These are phyloP conservation scores for Triplophysa siluroides DNA, from an alignment of 2,113 vertebrate genomes.

Conservation along the genomic window DNA sequence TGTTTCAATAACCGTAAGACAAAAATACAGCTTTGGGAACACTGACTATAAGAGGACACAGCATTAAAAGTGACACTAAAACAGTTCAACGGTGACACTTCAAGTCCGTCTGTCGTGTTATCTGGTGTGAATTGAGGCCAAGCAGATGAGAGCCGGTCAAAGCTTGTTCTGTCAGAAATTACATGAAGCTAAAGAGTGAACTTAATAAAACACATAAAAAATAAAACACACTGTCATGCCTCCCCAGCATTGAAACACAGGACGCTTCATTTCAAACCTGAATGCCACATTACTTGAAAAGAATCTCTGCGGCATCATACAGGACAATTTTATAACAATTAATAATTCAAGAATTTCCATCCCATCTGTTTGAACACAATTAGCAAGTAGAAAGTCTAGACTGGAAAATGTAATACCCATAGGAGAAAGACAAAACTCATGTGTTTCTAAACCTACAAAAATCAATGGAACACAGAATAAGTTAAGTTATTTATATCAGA, in stretches of 20 bases:
- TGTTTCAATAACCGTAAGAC: too few relatives aligned
- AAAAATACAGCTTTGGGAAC: neutral
- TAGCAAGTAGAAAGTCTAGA: neutral
- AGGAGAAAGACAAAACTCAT: neutral
- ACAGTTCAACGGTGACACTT: conserved; percentile 26
- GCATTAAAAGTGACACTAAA: neutral
- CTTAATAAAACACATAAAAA: conserved; percentile 1
- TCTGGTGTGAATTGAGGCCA: conserved; percentile 24
- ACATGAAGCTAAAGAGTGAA: conserved; percentile 50
- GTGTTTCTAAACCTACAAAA: too few relatives aligned
- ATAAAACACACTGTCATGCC: neutral
- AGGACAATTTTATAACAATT: neutral
- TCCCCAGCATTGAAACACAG: neutral
- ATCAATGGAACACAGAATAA: too few relatives aligned
- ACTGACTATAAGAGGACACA: neutral
- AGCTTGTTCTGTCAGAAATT: conserved; percentile 51
- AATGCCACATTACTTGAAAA: neutral
- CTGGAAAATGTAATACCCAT: neutral
- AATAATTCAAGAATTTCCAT: conserved; percentile 6
- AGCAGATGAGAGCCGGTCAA: conserved; percentile 39
- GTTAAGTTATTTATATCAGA: too few relatives aligned
- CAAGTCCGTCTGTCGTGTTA: neutral
- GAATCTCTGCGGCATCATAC: neutral
- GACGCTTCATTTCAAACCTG: neutral
- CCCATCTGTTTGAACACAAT: conserved; percentile 1